phyloP scores from a whole-genome alignment of 2,888 invertebrate species.

The Xestoiulus laeticollis region DNA sequence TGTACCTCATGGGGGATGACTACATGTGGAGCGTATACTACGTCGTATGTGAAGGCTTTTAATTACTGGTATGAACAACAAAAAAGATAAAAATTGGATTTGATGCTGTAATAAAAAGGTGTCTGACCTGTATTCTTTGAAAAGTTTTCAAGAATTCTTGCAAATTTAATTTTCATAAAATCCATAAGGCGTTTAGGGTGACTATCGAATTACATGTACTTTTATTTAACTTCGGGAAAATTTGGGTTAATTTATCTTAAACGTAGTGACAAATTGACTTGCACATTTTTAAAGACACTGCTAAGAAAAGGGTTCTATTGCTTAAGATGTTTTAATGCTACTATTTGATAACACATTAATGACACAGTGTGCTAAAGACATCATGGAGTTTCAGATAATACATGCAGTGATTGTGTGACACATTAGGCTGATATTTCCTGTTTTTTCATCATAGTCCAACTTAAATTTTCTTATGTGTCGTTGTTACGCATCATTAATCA shows the following conservation, averaged over 20 bases:
- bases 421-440: not conserved
- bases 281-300: no score
- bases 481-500: not conserved
- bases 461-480: not conserved
- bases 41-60: not conserved
- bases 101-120: no score
- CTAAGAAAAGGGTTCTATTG: no score
- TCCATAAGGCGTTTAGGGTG: no score
- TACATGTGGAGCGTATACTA: not conserved
- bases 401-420: no score
- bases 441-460: not conserved
- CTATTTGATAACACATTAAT: not conserved
- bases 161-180: no score
- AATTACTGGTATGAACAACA: not conserved
- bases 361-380: not conserved
- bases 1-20: slow-evolving; percentile 3
- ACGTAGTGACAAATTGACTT: no score
- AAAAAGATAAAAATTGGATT: no score
- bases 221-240: no score
- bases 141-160: not conserved
- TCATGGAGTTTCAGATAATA: not conserved
- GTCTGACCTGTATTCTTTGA: no score
- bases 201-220: no score
- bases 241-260: no score
- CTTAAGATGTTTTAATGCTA: not conserved